Percentiles rank a stretch among this genome's conserved stretches.
These are phyloP conservation scores for Molossus molossus DNA, from an alignment of 2,797 vertebrate genomes.

Conservation along the genomic window DNA sequence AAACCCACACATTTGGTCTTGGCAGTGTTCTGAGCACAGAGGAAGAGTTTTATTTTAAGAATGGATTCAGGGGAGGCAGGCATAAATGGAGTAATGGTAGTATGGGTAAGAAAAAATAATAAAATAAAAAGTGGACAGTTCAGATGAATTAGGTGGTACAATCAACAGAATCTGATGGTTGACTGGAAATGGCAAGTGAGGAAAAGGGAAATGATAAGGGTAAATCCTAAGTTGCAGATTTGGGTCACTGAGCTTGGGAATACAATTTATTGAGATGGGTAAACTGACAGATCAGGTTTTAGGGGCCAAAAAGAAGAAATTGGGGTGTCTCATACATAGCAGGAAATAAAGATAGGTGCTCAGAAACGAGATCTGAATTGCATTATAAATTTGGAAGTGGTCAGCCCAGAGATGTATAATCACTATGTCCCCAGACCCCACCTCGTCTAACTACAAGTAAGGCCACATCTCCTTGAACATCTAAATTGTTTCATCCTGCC, in stretches of 20 bases:
- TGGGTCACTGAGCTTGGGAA: background rate
- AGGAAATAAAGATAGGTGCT: background rate
- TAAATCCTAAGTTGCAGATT: background rate
- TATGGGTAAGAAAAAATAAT: background rate
- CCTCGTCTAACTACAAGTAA: background rate
- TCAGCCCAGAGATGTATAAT: background rate
- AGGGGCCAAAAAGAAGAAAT: background rate
- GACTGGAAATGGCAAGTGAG: background rate
- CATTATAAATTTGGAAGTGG: background rate
- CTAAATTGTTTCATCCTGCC: background rate
- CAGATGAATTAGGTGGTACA: background rate
- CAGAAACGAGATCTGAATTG: background rate
- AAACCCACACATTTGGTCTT: background rate
- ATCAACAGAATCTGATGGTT: background rate
- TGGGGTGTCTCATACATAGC: background rate
- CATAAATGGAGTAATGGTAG: background rate
- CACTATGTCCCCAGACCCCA: background rate
- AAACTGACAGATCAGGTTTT: background rate
- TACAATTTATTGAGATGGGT: background rate
- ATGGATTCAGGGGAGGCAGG: background rate
- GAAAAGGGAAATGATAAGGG: background rate
- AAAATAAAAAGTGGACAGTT: background rate
- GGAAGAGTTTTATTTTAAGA: conserved; percentile 15
- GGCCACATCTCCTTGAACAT: background rate
- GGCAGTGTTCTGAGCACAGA: background rate